Conservation (phyloP, 1,140 invertebrate genomes). For the Euwallacea fornicatus region DNA sequence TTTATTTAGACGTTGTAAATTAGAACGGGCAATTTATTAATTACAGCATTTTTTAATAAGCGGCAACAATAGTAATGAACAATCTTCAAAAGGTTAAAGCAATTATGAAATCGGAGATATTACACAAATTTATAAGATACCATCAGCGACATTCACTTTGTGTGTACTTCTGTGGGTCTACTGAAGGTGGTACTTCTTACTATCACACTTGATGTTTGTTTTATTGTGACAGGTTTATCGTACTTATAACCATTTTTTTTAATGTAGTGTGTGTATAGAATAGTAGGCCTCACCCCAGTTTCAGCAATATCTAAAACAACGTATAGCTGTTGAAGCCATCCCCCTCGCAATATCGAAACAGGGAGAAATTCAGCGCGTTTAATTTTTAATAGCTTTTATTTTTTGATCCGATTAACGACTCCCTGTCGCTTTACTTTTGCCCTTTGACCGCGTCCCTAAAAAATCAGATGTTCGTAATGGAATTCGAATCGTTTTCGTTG, state of each 20-base stretch:
- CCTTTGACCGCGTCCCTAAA: conserved; percentile 17
- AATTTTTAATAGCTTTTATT: conserved; percentile 46
- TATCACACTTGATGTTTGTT: too few relatives aligned
- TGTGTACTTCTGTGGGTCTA: not conserved
- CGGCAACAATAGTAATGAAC: conserved; percentile 9
- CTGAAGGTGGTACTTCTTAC: too few relatives aligned
- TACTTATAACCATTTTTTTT: too few relatives aligned
- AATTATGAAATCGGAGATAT: conserved; percentile 6
- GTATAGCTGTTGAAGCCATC: conserved; percentile 12
- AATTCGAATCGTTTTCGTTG: conserved; percentile 1
- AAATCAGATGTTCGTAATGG: conserved; percentile 8
- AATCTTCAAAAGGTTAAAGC: conserved; percentile 3
- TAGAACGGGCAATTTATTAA: not conserved
- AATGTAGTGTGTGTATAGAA: too few relatives aligned
- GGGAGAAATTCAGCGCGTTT: conserved; percentile 34
- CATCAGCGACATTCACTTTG: conserved; percentile 3
- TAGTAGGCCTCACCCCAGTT: too few relatives aligned
- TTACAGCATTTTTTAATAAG: conserved; percentile 5
- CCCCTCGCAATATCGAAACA: not conserved
- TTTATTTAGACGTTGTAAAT: not conserved
- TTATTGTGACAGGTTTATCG: too few relatives aligned
- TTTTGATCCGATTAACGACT: conserved; percentile 37
- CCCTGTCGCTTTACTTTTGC: conserved; percentile 22
- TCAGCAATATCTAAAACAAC: not conserved
- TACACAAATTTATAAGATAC: conserved; percentile 6